Base-by-base conservation (phyloP, 2,113 vertebrate species). In the Conger conger region DNA sequence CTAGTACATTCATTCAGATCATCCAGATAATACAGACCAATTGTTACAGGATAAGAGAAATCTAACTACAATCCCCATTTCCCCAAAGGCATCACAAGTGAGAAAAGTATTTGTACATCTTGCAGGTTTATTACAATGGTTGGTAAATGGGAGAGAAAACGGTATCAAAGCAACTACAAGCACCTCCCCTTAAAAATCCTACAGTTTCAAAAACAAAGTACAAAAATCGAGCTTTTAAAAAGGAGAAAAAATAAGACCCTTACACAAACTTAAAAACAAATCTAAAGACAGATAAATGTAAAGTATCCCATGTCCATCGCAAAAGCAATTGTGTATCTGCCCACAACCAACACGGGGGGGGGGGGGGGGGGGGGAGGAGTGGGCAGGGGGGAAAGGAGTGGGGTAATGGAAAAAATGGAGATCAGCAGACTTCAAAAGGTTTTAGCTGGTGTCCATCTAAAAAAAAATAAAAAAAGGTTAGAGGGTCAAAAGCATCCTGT, bases 391-490 rank as follows among this genome's bases (percentile, higher is more conserved):
- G 20, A 0, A 9, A 3, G 57, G 57, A 36, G 76, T 2, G 79
- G 38, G 35, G 38, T 33, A 87, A 90, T 53, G 82, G 57, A 83
- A 84, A 88, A 68, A 88, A n/a, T 9, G 84, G 15, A 85, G 87
- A 8, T 15, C 36, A 38, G 9, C 30, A 82, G 88, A 79, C 86
- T 87, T 73, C 45, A 27, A 33, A n/a, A 37, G 38, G 38, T 60
- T 87, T 96, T 98, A 99, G 92, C 96, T 99, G 93, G 97, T 99
- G 88, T 99, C 98, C 98, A 99, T 98, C 98, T 99, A 94, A 86
- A 53, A 81, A 86, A 13, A 81, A 86, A 50, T 15, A 0, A 18
- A 60, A 79, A 45, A 8, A 13, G 68, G 13, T 73, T 73, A 73
- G 68, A 33, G n/a, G n/a, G 27, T 30, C n/a, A 9, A 23, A 73